Base-by-base conservation (phyloP, 2,888 invertebrate genomes). In the Melanophora roralis region DNA sequence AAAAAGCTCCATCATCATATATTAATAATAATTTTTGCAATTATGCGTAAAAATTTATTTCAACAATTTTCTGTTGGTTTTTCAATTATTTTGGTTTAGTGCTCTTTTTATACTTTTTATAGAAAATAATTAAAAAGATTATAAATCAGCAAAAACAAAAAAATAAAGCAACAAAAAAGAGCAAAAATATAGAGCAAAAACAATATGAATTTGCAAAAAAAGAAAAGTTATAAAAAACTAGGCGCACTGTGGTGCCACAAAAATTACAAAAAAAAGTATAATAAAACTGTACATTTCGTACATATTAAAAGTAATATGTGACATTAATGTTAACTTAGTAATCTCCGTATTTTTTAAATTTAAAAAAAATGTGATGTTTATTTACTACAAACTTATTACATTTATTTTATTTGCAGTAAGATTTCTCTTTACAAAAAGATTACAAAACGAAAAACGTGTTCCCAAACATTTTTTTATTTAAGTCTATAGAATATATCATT, bases 181-280 rank as follows among this genome's bases (percentile, higher is more conserved):
- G 27, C 23, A 53, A 47, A 16, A 21, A 67, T 65, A 2, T 67
- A 38, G 72, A 21, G 43, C 65, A 65, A 77, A 71, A 77, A 79
- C 59, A 11, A 19, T 62, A 14, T 64, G 36, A 55, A 62, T 38
- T 47, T 16, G 47, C 55, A 53, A 67, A 67, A 65, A 65, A 16
- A 49, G 38, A 40, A 27, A 27, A 27, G 27, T 38, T 40, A 57
- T 59, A 34, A 59, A 65, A 72, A 27, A n/a, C 62, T 57, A 27
- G 72, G 72, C 72, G 78, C 72, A 49, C 67, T 78, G 45, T n/a
- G n/a, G n/a, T 55, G 49, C 12, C 47, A 51, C 19, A 68, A 47
- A 51, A 11, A 55, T 40, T 7, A 16, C 16, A 43, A 43, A 19
- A 14, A 55, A 55, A 51, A 23, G 7, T 6, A 12, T 16, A 43